phyloP scores from a whole-genome alignment of 1,140 invertebrate species.

The Telenomus remus region DNA sequence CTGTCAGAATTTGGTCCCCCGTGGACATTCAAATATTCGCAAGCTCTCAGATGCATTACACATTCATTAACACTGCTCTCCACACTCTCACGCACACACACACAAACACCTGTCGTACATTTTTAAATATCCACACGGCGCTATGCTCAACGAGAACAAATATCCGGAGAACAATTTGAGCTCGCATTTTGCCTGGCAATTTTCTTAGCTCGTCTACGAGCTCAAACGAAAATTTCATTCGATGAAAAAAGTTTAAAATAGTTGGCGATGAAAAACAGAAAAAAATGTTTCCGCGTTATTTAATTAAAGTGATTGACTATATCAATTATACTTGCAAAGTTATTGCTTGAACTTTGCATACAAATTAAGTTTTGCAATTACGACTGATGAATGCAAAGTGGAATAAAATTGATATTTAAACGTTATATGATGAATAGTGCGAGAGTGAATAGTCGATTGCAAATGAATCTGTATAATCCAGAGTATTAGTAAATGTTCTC shows the following conservation, averaged over 20 bases:
- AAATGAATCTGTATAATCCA: constrained; percentile 61
- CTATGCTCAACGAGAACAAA: too few relatives aligned
- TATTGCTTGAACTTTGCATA: constrained; percentile 43
- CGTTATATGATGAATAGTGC: constrained; percentile 51
- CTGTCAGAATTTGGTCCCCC: constrained; percentile 47
- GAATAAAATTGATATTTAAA: constrained; percentile 53
- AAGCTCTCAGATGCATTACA: constrained; percentile 40
- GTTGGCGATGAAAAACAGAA: background rate
- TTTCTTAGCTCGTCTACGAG: too few relatives aligned
- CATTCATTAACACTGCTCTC: constrained; percentile 30
- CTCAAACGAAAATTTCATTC: too few relatives aligned
- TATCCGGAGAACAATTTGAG: too few relatives aligned
- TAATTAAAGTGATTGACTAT: constrained; percentile 18
- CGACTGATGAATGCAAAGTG: constrained; percentile 41
- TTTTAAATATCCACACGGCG: too few relatives aligned
- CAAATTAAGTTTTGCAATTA: constrained; percentile 44
- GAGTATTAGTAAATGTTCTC: constrained; percentile 57
- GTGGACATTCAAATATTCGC: constrained; percentile 53
- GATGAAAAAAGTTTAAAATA: background rate
- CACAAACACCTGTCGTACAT: too few relatives aligned
- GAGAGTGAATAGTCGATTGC: constrained; percentile 43
- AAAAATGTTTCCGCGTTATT: constrained; percentile 4
- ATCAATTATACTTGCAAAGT: constrained; percentile 22
- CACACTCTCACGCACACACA: background rate
- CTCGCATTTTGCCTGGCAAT: too few relatives aligned